phyloP scores from a whole-genome alignment of 2,113 vertebrate species.

The Entomyzon cyanotis region DNA sequence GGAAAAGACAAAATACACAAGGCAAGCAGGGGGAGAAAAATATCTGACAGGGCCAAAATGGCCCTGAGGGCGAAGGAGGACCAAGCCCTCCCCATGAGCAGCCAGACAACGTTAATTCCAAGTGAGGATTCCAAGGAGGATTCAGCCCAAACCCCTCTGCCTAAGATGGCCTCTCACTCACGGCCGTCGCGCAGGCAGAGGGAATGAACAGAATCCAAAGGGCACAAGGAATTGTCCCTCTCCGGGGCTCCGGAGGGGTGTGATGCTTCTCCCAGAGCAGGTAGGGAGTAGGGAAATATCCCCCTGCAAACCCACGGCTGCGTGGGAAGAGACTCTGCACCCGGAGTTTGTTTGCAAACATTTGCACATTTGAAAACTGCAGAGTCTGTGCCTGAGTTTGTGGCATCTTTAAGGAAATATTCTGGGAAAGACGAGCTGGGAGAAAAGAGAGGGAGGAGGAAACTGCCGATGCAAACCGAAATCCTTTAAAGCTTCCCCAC shows the following conservation, averaged over 20 bases:
- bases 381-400: not conserved
- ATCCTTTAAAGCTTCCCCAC: not conserved
- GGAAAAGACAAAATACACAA: not conserved
- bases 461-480: not conserved
- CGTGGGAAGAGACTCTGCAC: not conserved
- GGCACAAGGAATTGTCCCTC: not conserved
- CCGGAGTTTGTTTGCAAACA: slow-evolving; percentile 51
- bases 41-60: not conserved
- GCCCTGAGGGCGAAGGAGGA: not conserved
- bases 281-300: not conserved
- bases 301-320: not conserved
- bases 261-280: not conserved
- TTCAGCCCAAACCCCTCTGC: slow-evolving; percentile 6
- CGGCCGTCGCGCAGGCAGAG: accelerated
- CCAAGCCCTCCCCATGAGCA: not conserved
- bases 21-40: not conserved
- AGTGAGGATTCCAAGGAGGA: not conserved
- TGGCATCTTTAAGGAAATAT: not conserved
- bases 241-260: accelerated
- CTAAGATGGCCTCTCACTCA: slow-evolving; percentile 41
- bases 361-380: not conserved
- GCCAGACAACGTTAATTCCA: not conserved
- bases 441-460: not conserved
- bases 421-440: not conserved
- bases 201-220: not conserved